Base-by-base conservation (phyloP, 2,888 invertebrate genomes). In the Tetheella fluctuosa region DNA sequence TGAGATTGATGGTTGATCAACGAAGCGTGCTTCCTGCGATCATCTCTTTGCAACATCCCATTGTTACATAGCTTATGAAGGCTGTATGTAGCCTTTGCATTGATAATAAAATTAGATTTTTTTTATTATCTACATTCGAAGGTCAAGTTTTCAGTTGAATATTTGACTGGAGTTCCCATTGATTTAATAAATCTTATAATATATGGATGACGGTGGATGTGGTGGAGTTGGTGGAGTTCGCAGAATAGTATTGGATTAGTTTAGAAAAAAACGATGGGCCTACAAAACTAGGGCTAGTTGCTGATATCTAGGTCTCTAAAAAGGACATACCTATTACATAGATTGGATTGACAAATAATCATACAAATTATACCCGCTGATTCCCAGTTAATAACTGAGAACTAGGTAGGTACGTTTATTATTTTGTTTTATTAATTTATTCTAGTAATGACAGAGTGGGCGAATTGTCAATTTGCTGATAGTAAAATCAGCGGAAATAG, bases 21-120 rank as follows among this genome's bases (percentile, higher is more conserved):
- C 79, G 63, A 68, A 68, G 71, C 81, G 75, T 78, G 63, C 64
- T 77, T 83, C 81, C 83, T 76, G 69, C 63, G 63, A 63, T 74
- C 71, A 77, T 79, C 78, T 67, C 67, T 74, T 70, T 61, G 68
- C 64, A 67, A 68, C 65, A 64, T 65, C 63, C 70, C 60, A 77
- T 79, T 77, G 79, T 79, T 70, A 56, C 53, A 17, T 57, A 56
- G 52, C 60, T 62, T 65, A 69, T 63, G 69, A 75, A 77, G 78
- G 77, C 61, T 74, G 59, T 60, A 1, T 42, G 42, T n/a, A n/a
- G n/a, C 48, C 48, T 48, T 48, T 48, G 20, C 54, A 55, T 54
- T 54, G 60, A 25, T 61, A 64, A 64, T 25, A 52, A 59, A 58
- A 34, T 39, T 20, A 8, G 48, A 55, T 61, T 39, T 39, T 58